Evolutionary conservation across 2,888 invertebrate genomes (phyloP), one percentile per base, ranked within the genome.

Genomic region (Branchellion lobata): DNA sequence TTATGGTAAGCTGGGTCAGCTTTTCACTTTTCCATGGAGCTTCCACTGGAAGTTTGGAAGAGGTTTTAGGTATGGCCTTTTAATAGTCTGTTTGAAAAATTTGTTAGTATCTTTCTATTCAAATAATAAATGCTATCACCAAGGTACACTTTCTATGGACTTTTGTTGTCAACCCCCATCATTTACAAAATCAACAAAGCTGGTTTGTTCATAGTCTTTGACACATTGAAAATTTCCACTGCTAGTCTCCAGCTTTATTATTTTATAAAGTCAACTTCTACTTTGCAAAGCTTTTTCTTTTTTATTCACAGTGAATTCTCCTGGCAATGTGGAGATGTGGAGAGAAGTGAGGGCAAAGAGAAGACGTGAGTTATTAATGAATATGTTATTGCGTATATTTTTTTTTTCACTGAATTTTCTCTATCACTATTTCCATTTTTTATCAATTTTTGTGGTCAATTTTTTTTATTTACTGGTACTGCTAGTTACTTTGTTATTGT

Each of bases 241-340:
- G 14, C 40, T 40, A 14, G 5, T 40, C 40, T 40, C 14, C 40
- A n/a, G n/a, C n/a, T n/a, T n/a, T n/a, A n/a, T n/a, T n/a, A 40
- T 40, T 40, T 40, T 40, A 40, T 40, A 40, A 14, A 40, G 40
- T 8, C 40, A 40, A 40, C 14, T 14, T 40, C 14, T 40, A 40
- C 14, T 40, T 40, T 40, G n/a, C n/a, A n/a, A n/a, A n/a, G n/a
- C n/a, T n/a, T n/a, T n/a, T 40, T 5, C 40, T 8, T 77, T 72
- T 29, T 74, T 68, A 73, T 61, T 80, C 80, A 34, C 82, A 84
- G 84, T 83, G 36, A 83, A 84, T 75, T 81, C 83, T n/a, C 82
- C 83, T 78, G 84, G 81, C 1, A 84, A 84, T 29, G 80, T 82
- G 33, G 79, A 81, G 40, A 81, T 82, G 75, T 84, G 84, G 84